Percentiles rank a stretch among this genome's conserved stretches.
These are phyloP conservation scores for Synanthedon vespiformis DNA, from an alignment of 2,888 invertebrate species.

Conservation along the genomic window DNA sequence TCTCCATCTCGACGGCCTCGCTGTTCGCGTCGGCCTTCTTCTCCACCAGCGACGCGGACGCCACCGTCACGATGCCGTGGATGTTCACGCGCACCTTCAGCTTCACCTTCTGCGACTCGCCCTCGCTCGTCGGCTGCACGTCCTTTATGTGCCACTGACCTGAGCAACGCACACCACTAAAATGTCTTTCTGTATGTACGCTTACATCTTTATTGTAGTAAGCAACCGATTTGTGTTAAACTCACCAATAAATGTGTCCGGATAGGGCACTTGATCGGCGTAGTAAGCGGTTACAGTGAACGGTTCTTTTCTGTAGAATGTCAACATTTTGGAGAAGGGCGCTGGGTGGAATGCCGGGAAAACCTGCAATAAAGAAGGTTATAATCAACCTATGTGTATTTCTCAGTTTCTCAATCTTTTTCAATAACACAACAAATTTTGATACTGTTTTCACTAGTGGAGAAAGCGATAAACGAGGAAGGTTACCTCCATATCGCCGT, in stretches of 20 bases:
- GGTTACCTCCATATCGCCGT: conserved; percentile 84
- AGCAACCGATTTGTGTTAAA: conserved; percentile 6
- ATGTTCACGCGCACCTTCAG: conserved; percentile 95
- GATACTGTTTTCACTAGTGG: too few relatives aligned
- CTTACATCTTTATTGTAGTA: too few relatives aligned
- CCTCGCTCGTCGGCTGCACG: conserved; percentile 87
- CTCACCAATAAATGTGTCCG: conserved; percentile 83
- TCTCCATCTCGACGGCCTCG: conserved; percentile 57
- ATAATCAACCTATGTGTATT: neutral
- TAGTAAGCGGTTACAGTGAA: conserved; percentile 91
- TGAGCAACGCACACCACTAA: conserved; percentile 19
- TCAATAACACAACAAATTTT: too few relatives aligned
- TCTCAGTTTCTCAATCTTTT: neutral
- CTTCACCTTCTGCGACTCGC: conserved; percentile 95
- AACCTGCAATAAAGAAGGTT: conserved; percentile 43
- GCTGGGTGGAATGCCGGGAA: conserved; percentile 90
- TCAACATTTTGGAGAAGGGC: conserved; percentile 94
- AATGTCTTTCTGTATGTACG: too few relatives aligned
- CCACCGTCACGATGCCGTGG: conserved; percentile 91
- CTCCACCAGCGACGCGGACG: conserved; percentile 86
- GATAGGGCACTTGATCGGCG: conserved; percentile 78
- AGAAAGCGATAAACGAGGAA: too few relatives aligned
- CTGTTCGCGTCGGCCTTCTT: conserved; percentile 71
- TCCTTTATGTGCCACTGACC: conserved; percentile 84
- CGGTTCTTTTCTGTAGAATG: conserved; percentile 90